A percentile compares a stretch with the other conserved stretches of the same genome.
These are phyloP conservation scores for Drosophila nikananu DNA, from an alignment of 1,140 invertebrate species.

Conservation along the genomic window DNA sequence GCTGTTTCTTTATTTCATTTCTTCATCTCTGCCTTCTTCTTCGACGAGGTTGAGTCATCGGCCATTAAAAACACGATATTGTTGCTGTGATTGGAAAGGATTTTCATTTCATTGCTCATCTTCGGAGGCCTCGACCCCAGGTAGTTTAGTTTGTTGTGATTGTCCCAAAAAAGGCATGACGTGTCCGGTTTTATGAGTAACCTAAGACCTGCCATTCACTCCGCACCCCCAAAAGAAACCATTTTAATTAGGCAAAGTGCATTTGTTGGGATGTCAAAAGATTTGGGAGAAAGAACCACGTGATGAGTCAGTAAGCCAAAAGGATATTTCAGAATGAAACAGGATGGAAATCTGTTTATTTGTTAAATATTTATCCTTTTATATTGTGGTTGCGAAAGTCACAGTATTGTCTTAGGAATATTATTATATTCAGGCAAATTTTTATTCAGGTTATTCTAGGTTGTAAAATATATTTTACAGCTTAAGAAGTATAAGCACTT, in stretches of 20 bases:
- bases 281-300: background rate
- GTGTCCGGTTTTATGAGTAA: conserved; percentile 50
- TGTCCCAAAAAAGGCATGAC: conserved; percentile 55
- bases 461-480: background rate
- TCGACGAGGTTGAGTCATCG: conserved; percentile 71
- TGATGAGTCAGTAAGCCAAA: conserved; percentile 1
- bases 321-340: background rate
- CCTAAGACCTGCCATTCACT: conserved; percentile 23
- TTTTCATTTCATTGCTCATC: conserved; percentile 61
- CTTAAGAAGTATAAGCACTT: too few relatives aligned
- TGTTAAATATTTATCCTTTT: background rate
- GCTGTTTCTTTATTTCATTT: conserved; percentile 76
- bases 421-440: background rate
- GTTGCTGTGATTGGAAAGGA: conserved; percentile 73
- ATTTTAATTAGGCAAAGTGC: conserved; percentile 57
- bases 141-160: conserved; percentile 67
- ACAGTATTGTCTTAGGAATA: background rate
- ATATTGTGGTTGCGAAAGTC: background rate
- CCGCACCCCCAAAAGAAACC: conserved; percentile 22
- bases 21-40: conserved; percentile 63
- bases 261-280: conserved; percentile 19
- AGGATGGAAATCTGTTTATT: background rate
- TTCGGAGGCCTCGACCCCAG: conserved; percentile 48
- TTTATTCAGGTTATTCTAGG: background rate
- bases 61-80: conserved; percentile 72